Evolutionary conservation across 2,888 invertebrate species (phyloP).

Genomic region (Oxytorus armatus): DNA sequence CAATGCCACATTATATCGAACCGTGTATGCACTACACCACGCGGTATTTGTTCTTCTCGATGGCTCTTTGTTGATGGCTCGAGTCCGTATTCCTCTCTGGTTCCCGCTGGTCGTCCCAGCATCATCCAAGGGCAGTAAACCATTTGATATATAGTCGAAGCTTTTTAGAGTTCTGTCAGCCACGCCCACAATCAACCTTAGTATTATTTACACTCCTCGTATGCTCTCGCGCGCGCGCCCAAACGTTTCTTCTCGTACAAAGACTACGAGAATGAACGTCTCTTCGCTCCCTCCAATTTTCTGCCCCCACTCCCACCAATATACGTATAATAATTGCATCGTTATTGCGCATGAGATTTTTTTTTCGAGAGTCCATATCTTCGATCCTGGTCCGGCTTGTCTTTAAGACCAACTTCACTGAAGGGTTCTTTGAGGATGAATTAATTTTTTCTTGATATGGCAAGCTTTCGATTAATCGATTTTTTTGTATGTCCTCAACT

Average conservation of each 20-base stretch:
- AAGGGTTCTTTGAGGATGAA: neutral
- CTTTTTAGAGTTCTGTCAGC: constrained; percentile 85
- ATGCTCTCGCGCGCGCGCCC: constrained; percentile 69
- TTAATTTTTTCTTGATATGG: too few relatives aligned
- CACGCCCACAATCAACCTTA: constrained; percentile 85
- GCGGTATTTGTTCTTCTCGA: constrained; percentile 67
- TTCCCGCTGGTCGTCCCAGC: constrained; percentile 68
- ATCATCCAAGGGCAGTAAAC: constrained; percentile 84
- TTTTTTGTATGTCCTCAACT: too few relatives aligned
- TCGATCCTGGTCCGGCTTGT: constrained; percentile 27
- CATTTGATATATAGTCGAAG: constrained; percentile 84
- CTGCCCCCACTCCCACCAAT: constrained; percentile 44
- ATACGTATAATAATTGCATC: neutral
- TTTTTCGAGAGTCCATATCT: constrained; percentile 44
- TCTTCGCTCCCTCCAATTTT: constrained; percentile 54
- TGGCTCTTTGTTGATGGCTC: constrained; percentile 60
- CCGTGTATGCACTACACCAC: constrained; percentile 61
- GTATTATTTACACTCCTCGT: constrained; percentile 84
- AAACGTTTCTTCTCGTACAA: constrained; percentile 71
- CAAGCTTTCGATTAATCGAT: neutral
- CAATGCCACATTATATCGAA: constrained; percentile 44
- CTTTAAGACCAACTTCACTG: constrained; percentile 27
- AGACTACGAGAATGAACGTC: too few relatives aligned
- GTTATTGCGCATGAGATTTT: constrained; percentile 43
- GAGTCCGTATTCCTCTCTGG: constrained; percentile 71